Evolutionary conservation across 2,888 invertebrate species (phyloP).

Genomic region (Agrotis ipsilon): DNA sequence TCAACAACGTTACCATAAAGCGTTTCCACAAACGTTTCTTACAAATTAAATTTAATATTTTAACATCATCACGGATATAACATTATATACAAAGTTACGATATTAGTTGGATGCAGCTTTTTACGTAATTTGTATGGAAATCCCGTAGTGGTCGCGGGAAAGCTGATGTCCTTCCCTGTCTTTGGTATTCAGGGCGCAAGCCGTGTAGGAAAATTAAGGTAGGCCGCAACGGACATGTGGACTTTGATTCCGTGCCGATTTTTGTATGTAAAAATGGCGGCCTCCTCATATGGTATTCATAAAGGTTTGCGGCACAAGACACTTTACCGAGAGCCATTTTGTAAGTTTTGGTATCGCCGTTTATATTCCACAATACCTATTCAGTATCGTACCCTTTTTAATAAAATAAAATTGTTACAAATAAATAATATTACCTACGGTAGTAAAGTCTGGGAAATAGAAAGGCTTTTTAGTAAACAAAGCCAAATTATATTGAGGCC

Average conservation of each 20-base stretch:
- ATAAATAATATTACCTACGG: constrained; percentile 52
- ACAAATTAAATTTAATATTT: constrained; percentile 78
- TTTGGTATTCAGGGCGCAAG: constrained; percentile 85
- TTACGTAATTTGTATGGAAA: constrained; percentile 80
- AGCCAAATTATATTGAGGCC: constrained; percentile 36
- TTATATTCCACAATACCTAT: constrained; percentile 61
- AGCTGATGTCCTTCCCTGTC: constrained; percentile 80
- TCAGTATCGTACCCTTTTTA: constrained; percentile 60
- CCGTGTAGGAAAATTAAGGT: constrained; percentile 87
- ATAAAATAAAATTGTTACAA: constrained; percentile 64
- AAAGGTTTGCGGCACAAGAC: constrained; percentile 76
- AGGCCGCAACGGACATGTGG: constrained; percentile 84
- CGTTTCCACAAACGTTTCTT: constrained; percentile 77
- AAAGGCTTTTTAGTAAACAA: constrained; percentile 43
- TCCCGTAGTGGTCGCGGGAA: constrained; percentile 73
- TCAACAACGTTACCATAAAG: constrained; percentile 79
- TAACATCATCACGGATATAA: constrained; percentile 73
- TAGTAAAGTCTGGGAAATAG: constrained; percentile 41
- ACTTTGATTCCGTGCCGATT: constrained; percentile 86
- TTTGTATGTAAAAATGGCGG: constrained; percentile 83
- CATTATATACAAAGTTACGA: constrained; percentile 67
- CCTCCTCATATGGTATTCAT: constrained; percentile 85
- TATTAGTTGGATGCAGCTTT: constrained; percentile 69
- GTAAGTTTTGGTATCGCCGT: constrained; percentile 67
- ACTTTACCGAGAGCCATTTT: constrained; percentile 76